Conservation (phyloP, 2,113 vertebrate species). For the Corvus moneduloides region DNA sequence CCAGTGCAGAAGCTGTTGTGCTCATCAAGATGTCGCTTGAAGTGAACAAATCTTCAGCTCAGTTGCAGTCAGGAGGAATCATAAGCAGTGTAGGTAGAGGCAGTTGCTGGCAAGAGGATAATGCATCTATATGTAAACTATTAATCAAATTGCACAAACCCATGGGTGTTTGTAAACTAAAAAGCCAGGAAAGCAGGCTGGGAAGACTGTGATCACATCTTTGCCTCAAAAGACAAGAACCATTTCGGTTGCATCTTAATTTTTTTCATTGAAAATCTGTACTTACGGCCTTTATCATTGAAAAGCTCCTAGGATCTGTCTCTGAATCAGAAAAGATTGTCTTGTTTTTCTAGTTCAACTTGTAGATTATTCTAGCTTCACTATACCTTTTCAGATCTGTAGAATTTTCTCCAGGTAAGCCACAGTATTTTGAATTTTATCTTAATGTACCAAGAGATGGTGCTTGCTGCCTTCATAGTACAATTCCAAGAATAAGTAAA, state of each 20-base stretch:
- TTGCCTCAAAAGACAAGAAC: neutral
- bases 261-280: neutral
- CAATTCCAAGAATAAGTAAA: neutral
- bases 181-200: neutral
- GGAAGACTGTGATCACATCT: neutral
- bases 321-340: neutral
- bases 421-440: neutral
- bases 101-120: neutral
- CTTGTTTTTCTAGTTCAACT: neutral
- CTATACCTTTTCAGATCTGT: neutral
- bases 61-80: neutral
- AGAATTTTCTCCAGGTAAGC: neutral
- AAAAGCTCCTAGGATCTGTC: neutral
- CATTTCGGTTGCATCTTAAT: fast-evolving
- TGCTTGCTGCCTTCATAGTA: neutral
- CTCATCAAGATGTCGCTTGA: neutral
- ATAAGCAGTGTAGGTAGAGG: neutral
- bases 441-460: neutral
- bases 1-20: neutral
- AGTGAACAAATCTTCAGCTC: neutral
- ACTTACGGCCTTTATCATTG: neutral
- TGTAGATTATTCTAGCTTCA: neutral
- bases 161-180: neutral
- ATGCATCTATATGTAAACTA: neutral
- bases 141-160: neutral